Conservation (phyloP, 2,888 invertebrate genomes). For the Drosophila monieri region DNA sequence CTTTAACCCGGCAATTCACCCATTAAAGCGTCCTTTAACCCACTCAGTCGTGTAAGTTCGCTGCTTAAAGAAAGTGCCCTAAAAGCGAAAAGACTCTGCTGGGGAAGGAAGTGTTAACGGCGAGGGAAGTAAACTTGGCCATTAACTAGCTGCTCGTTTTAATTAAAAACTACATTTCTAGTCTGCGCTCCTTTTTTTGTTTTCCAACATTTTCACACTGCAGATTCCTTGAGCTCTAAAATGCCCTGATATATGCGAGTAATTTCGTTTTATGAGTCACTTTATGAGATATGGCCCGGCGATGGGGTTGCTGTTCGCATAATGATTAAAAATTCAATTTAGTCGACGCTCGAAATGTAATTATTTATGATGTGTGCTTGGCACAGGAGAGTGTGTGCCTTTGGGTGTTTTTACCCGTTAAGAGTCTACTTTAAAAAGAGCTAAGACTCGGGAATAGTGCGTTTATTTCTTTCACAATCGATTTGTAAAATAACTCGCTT, state of each 20-base stretch:
- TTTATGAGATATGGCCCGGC: slow-evolving; percentile 14
- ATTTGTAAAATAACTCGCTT: not conserved
- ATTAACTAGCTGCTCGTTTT: slow-evolving; percentile 54
- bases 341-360: slow-evolving; percentile 43
- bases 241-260: slow-evolving; percentile 53
- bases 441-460: not conserved
- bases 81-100: slow-evolving; percentile 5
- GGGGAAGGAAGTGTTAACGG: slow-evolving; percentile 63
- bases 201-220: slow-evolving; percentile 16
- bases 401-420: not conserved
- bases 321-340: slow-evolving; percentile 73
- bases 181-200: slow-evolving; percentile 18
- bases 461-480: slow-evolving; percentile 8
- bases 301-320: slow-evolving; percentile 28
- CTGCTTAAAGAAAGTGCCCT: slow-evolving; percentile 42
- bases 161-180: slow-evolving; percentile 72
- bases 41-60: slow-evolving; percentile 57
- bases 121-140: slow-evolving; percentile 26
- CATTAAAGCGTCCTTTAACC: slow-evolving; percentile 38
- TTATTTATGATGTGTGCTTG: slow-evolving; percentile 47
- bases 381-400: slow-evolving; percentile 4
- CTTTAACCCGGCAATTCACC: not conserved
- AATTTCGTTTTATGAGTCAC: slow-evolving; percentile 62
- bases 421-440: not conserved
- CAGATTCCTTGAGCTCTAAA: slow-evolving; percentile 58